These are phyloP conservation scores for Aphelocoma coerulescens DNA, from an alignment of 2,113 vertebrate genomes.

Conservation along the genomic window DNA sequence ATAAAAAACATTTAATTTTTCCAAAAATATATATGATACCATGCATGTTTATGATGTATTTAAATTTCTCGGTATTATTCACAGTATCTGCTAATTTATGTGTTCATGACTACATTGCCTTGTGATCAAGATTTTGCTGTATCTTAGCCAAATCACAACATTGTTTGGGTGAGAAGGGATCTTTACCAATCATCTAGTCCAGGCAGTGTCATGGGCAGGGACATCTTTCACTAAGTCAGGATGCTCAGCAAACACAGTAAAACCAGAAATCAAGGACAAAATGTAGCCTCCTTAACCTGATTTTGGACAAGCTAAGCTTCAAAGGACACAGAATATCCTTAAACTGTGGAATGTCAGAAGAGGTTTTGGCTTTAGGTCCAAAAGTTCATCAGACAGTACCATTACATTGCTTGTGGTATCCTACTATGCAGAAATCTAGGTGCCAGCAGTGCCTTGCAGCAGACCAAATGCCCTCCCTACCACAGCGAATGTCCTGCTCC, in stretches of 20 bases:
- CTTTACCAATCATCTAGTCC: background rate
- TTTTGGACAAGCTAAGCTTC: background rate
- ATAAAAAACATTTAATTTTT: background rate
- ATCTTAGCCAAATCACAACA: background rate
- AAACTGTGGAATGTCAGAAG: background rate
- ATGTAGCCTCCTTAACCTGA: background rate
- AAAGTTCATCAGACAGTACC: background rate
- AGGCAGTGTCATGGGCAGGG: background rate
- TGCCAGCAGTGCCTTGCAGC: background rate
- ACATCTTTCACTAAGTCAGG: background rate
- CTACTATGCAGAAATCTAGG: accelerated
- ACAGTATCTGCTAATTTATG: background rate
- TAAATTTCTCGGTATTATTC: background rate
- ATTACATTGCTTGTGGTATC: accelerated
- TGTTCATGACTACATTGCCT: background rate
- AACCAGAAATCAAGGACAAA: background rate
- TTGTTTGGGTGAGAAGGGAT: background rate
- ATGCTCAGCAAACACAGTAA: background rate
- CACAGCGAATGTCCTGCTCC: background rate
- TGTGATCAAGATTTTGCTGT: background rate
- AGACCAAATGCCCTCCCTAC: background rate
- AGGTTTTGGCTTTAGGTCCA: accelerated
- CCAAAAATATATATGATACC: background rate
- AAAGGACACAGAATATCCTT: background rate
- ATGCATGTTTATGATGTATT: background rate